A percentile compares a stretch with the other conserved stretches of the same genome.
Conservation (phyloP, 1,140 invertebrate genomes). For the Halotydeus destructor region DNA sequence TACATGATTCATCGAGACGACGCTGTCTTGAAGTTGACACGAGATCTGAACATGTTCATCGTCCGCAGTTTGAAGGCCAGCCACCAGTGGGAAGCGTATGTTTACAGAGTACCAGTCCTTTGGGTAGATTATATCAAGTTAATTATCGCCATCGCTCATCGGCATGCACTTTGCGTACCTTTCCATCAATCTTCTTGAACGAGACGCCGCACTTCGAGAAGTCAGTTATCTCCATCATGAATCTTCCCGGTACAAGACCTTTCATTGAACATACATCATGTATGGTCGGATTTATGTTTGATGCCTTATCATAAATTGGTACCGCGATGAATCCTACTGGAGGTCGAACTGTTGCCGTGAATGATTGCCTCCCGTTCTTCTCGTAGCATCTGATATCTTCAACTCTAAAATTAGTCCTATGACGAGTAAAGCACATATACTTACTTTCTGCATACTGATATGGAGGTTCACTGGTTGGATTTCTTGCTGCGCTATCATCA, state of each 20-base stretch:
- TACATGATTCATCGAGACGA: slow-evolving; percentile 32
- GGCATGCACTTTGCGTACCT: background rate
- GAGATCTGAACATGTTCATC: slow-evolving; percentile 37
- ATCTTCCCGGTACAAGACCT: background rate
- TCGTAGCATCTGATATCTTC: slow-evolving; percentile 4
- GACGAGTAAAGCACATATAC: no score
- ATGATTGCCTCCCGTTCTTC: background rate
- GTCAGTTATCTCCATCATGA: slow-evolving; percentile 1
- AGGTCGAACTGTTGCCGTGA: background rate
- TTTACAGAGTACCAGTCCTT: slow-evolving; percentile 30
- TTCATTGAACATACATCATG: slow-evolving; percentile 3
- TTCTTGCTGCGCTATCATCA: no score
- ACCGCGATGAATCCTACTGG: slow-evolving; percentile 1
- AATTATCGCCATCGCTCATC: background rate
- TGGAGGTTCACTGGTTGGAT: no score
- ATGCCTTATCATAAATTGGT: slow-evolving; percentile 4
- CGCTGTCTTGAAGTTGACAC: slow-evolving; percentile 36
- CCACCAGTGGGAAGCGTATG: slow-evolving; percentile 35
- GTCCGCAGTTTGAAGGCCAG: slow-evolving; percentile 35
- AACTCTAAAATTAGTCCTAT: no score
- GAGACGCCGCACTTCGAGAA: slow-evolving; percentile 1
- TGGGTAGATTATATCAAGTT: background rate
- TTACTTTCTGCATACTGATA: no score
- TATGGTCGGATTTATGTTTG: background rate
- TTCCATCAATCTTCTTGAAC: slow-evolving; percentile 2